Evolutionary conservation across 2,113 vertebrate species (phyloP).

Genomic region (Casuarius casuarius): DNA sequence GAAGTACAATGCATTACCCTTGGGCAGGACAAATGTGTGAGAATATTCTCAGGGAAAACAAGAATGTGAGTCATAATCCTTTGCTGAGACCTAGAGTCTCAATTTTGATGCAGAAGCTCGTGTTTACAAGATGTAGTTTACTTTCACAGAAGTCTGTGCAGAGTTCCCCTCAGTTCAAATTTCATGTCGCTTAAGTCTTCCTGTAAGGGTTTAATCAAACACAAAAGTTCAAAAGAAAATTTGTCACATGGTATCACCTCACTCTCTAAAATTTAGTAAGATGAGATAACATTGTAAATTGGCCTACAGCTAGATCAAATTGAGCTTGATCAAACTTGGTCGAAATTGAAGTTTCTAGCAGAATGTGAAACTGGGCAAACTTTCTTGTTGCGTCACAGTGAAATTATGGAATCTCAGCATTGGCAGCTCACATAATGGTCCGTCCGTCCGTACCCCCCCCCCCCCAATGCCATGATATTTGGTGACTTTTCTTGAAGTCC

Average conservation of each 20-base stretch:
- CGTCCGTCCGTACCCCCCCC: too few species aligned
- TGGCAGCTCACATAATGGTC: neutral
- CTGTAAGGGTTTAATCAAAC: neutral
- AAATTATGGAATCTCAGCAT: neutral
- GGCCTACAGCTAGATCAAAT: neutral
- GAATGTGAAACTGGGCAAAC: neutral
- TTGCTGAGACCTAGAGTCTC: neutral
- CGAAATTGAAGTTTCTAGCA: neutral
- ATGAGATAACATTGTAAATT: neutral
- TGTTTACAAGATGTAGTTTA: neutral
- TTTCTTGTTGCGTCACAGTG: neutral
- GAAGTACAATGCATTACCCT: neutral
- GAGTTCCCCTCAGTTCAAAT: neutral
- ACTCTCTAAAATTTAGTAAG: slow-evolving; percentile 5
- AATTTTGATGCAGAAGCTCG: neutral
- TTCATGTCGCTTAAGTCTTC: neutral
- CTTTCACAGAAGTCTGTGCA: neutral
- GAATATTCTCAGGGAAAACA: neutral
- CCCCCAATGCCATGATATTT: neutral
- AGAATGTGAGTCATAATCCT: neutral
- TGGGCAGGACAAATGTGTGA: neutral
- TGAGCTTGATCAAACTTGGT: neutral
- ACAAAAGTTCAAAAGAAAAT: neutral
- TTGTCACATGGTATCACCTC: neutral
- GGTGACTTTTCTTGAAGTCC: neutral